Conservation (phyloP, 2,797 vertebrate species). For the Thamnophis elegans region DNA sequence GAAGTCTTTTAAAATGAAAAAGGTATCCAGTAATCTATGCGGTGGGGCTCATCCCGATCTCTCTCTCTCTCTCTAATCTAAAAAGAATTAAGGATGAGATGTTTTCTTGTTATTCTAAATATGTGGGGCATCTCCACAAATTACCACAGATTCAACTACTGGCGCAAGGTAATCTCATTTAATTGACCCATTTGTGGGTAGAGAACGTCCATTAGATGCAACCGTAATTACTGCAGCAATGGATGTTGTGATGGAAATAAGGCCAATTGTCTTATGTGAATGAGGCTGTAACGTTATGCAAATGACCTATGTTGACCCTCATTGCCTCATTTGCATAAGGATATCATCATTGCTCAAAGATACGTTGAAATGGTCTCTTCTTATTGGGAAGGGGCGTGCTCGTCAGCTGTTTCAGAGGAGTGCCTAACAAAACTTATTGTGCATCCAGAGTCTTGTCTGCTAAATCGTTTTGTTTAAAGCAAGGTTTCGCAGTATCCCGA, state of each 20-base stretch:
- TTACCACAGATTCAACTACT: neutral
- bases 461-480: neutral
- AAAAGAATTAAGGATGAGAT: neutral
- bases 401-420: neutral
- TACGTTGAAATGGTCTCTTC: neutral
- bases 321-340: neutral
- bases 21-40: no score
- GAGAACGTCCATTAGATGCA: neutral
- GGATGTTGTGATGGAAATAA: neutral
- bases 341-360: neutral
- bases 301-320: neutral
- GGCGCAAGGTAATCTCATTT: neutral
- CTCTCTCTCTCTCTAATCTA: no score
- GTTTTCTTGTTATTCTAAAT: neutral
- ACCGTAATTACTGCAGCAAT: neutral
- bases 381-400: neutral
- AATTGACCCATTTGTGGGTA: neutral
- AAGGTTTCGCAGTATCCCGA: neutral
- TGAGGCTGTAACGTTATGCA: neutral
- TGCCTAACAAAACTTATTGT: neutral
- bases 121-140: neutral
- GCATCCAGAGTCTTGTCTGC: neutral
- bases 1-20: conserved; percentile 54
- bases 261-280: neutral
- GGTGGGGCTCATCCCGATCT: neutral